A percentile compares a stretch with the other conserved stretches of the same genome.
These are phyloP conservation scores for Stenotaenia linearis DNA, from an alignment of 2,888 invertebrate genomes.

Conservation along the genomic window DNA sequence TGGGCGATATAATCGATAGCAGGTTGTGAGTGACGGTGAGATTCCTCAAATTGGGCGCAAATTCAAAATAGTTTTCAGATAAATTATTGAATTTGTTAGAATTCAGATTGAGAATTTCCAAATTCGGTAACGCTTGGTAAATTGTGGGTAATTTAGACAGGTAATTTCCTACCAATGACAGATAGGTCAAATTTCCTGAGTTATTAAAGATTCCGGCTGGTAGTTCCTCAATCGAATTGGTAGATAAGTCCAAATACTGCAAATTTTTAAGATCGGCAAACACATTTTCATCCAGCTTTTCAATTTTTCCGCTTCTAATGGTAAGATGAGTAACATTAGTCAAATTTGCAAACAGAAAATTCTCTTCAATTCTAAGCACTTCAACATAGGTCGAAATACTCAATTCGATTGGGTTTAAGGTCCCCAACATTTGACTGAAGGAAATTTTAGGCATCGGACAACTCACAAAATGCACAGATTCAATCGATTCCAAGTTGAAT, in stretches of 20 bases:
- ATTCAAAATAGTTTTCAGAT: background rate
- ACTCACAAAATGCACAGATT: background rate
- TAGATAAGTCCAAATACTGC: background rate
- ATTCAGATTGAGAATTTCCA: background rate
- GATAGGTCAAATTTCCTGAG: background rate
- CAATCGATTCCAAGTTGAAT: background rate
- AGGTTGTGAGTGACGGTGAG: background rate
- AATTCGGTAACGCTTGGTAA: background rate
- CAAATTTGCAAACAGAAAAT: background rate
- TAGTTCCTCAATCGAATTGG: background rate
- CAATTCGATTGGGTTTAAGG: background rate
- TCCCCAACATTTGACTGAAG: background rate
- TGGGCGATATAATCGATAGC: background rate
- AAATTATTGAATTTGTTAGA: background rate
- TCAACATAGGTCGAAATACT: background rate
- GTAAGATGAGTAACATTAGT: background rate
- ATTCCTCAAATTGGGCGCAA: background rate
- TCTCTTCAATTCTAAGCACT: background rate
- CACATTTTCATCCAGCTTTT: background rate
- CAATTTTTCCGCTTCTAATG: background rate
- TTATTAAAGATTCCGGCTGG: background rate
- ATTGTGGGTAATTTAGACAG: background rate
- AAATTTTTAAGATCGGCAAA: background rate
- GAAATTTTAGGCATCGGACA: slow-evolving; percentile 26
- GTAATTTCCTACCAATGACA: background rate